These are phyloP conservation scores for Crotalus tigris DNA, from an alignment of 2,113 vertebrate genomes.

Conservation along the genomic window DNA sequence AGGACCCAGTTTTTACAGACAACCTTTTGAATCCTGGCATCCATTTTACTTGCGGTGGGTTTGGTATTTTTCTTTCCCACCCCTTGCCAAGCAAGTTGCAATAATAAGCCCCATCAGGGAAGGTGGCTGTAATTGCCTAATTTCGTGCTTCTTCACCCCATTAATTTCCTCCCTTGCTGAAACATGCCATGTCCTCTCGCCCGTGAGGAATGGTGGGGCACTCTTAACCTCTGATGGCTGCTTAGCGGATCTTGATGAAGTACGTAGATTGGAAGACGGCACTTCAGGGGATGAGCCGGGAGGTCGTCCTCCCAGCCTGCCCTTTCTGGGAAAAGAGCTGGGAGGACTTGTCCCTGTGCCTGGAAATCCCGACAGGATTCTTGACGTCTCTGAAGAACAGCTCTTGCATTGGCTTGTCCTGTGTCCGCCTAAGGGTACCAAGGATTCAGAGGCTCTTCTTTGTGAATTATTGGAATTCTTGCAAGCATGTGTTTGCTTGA, in stretches of 20 bases:
- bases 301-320: conserved; percentile 1
- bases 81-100: neutral
- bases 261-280: conserved; percentile 27
- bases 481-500: neutral
- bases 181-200: conserved; percentile 43
- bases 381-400: neutral
- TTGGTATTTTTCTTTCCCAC: conserved; percentile 27
- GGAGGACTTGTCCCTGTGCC: neutral
- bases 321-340: conserved; percentile 18
- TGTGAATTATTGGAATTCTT: neutral
- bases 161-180: conserved; percentile 49
- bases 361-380: neutral
- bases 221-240: conserved; percentile 54
- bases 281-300: conserved; percentile 40
- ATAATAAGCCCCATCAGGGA: conserved; percentile 40
- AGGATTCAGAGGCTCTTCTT: neutral
- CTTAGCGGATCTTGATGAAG: conserved; percentile 60
- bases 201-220: conserved; percentile 27
- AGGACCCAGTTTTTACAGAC: neutral
- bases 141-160: conserved; percentile 54
- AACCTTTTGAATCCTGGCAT: conserved; percentile 17
- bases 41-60: conserved; percentile 38
- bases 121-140: conserved; percentile 53
- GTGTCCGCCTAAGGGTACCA: neutral
- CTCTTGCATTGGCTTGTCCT: neutral